Base-by-base conservation (phyloP, 2,113 vertebrate genomes). In the Galeopterus variegatus region DNA sequence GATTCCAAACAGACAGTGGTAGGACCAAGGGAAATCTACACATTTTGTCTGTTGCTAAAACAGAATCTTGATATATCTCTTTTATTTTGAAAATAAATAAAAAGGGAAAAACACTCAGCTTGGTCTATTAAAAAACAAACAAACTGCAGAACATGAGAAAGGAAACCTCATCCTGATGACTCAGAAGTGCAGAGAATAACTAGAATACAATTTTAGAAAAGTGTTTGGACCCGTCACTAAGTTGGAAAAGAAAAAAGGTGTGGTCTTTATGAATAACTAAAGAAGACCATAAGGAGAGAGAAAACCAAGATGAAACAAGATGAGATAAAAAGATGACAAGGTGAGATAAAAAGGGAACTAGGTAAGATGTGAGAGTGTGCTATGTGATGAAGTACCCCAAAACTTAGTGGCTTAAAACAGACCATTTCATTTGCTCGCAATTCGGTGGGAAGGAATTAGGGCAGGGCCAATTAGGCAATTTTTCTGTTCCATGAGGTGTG, bases 161-260 rank as follows among this genome's bases (percentile, higher is more conserved):
- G 94, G 87, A 96, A 97, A 94, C 45, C 58, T 95, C 48, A 89
- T 92, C 73, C 21, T 36, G 95, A 83, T 97, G 95, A 97, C 62
- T 96, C 92, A 92, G 67, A 97, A 65, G n/a, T 86, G 3, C 73
- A 83, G 75, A 75, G 60, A 92, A 48, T 86, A 91, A 92, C 36
- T 73, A 67, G 76, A 96, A 85, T 77, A 77, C 80, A 94, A 79
- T 97, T 97, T 98, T 89, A 98, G 95, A 95, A 94, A 94, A 91
- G 28, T 91, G 67, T 88, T 84, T 95, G 80, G 45, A 93, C n/a
- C n/a, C 8, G 10, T 94, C 48, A 75, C 36, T 60, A 85, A 95
- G 69, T 41, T 93, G 69, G 48, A 72, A 45, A 50, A 67, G 79
- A 79, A 69, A 92, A 87, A 82, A 33, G 54, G 52, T 81, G 58